phyloP scores from a whole-genome alignment of 2,797 vertebrate species.

The Percopsis omiscomaycus region DNA sequence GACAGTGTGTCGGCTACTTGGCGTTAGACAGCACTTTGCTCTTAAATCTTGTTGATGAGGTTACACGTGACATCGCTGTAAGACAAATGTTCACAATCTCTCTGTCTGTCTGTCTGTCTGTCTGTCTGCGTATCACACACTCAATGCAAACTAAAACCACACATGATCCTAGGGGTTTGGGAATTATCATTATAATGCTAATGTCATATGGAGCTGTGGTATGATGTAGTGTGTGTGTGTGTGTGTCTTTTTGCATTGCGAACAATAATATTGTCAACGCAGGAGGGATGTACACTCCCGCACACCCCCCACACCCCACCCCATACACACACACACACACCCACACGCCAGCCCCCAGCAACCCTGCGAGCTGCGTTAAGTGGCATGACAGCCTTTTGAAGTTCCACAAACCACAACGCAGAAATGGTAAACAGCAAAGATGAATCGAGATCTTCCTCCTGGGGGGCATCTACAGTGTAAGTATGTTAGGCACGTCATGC shows the following conservation, averaged over 20 bases:
- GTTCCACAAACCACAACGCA: slow-evolving; percentile 68
- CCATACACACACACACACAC: slow-evolving; percentile 16
- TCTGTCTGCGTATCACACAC: background rate
- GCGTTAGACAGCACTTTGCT: slow-evolving; percentile 38
- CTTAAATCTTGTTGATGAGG: slow-evolving; percentile 13
- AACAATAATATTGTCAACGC: slow-evolving; percentile 67
- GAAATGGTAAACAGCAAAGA: slow-evolving; percentile 78
- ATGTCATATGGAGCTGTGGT: slow-evolving; percentile 33
- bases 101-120: background rate
- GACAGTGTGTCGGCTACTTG: slow-evolving; percentile 62
- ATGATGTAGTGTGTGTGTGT: slow-evolving; percentile 46
- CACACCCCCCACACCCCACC: slow-evolving; percentile 39
- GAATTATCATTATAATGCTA: slow-evolving; percentile 45
- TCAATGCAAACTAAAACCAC: background rate
- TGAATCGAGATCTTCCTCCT: slow-evolving; percentile 76
- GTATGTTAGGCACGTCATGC: slow-evolving; percentile 73
- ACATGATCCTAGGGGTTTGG: slow-evolving; percentile 39
- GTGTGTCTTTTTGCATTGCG: slow-evolving; percentile 68
- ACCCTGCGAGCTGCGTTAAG: slow-evolving; percentile 73
- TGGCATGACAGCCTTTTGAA: slow-evolving; percentile 79
- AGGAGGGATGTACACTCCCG: slow-evolving; percentile 46
- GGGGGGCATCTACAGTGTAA: slow-evolving; percentile 72
- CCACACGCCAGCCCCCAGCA: slow-evolving; percentile 53
- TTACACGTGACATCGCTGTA: slow-evolving; percentile 17
- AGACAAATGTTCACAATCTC: background rate